Evolutionary conservation across 2,113 vertebrate genomes (phyloP).

Genomic region (Megaptera novaeangliae): DNA sequence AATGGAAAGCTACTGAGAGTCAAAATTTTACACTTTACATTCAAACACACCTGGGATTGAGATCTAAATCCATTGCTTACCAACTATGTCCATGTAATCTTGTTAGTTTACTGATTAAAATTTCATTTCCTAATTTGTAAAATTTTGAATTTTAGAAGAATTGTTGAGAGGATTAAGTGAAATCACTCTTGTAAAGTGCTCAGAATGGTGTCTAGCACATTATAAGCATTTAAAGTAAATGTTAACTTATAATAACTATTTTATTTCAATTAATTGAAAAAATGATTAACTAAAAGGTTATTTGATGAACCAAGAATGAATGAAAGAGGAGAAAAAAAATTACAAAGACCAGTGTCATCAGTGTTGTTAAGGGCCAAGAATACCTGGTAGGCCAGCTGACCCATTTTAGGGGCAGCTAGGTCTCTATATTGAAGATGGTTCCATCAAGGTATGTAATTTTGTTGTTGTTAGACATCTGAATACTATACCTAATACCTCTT

Average conservation of each 20-base stretch:
- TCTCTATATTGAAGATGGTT: not conserved
- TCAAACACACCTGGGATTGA: not conserved
- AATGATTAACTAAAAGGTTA: not conserved
- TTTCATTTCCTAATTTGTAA: not conserved
- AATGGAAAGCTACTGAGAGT: not conserved
- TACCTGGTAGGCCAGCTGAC: too few species aligned
- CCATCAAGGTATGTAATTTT: not conserved
- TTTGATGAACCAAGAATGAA: not conserved
- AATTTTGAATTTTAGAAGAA: not conserved
- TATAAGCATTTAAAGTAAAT: not conserved
- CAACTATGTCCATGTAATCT: too few species aligned
- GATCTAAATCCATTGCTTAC: not conserved
- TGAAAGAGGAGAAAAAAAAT: not conserved
- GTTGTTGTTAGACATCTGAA: not conserved
- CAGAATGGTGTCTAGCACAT: not conserved
- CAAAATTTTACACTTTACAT: not conserved
- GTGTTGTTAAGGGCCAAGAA: not conserved
- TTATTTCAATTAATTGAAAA: not conserved
- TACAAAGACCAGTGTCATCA: not conserved
- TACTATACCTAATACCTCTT: not conserved
- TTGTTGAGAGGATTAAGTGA: not conserved
- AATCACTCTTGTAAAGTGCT: not conserved
- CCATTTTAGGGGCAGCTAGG: not conserved
- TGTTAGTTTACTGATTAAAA: not conserved
- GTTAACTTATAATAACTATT: not conserved